Evolutionary conservation across 64 coral and sea anemone genomes (phyloP), one percentile per base, ranked within the genome.

Genomic region (Montipora cactus): DNA sequence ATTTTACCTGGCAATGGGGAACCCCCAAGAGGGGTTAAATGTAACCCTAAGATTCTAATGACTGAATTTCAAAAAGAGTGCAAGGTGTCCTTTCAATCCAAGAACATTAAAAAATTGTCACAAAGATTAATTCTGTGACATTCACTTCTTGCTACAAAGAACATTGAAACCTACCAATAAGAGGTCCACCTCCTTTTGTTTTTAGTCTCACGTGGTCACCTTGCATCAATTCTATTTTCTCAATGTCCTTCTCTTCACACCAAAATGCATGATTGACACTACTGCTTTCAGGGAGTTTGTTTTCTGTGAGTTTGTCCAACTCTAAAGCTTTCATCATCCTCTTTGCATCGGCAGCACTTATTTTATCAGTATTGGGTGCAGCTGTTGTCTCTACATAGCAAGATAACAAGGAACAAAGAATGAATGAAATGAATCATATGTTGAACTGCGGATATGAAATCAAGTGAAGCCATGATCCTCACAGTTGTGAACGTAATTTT

Each of bases 171-270:
- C 68, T 72, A 96, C 95, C 95, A 87, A 96, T 96, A 67, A 89
- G 93, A 73, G 95, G 91, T 16, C 95, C 95, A 14, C 73, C 83
- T 70, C 95, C 95, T 74, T 79, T 96, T 14, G 95, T 96, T 21
- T 92, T 93, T 5, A 96, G 74, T 14, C 95, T 88, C 6, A 96
- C 21, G 61, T 90, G 91, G 49, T 96, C 91, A 51, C 95, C 91
- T 50, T 88, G 84, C 85, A 90, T 70, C 16, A 96, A 67, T 61
- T 96, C 95, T 20, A 96, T 59, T 52, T 52, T 96, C 3, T 96
- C 80, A n/a, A 96, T 19, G 59, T 96, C 81, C 59, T 96, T 90
- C 49, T 96, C 95, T 93, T 93, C 91, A 77, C 87, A 96, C 95
- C 95, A 96, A 89, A 96, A 96, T 62, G 95, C 79, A 14, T 90